Base-by-base conservation (phyloP, 2,113 vertebrate species). In the Podarcis raffonei region DNA sequence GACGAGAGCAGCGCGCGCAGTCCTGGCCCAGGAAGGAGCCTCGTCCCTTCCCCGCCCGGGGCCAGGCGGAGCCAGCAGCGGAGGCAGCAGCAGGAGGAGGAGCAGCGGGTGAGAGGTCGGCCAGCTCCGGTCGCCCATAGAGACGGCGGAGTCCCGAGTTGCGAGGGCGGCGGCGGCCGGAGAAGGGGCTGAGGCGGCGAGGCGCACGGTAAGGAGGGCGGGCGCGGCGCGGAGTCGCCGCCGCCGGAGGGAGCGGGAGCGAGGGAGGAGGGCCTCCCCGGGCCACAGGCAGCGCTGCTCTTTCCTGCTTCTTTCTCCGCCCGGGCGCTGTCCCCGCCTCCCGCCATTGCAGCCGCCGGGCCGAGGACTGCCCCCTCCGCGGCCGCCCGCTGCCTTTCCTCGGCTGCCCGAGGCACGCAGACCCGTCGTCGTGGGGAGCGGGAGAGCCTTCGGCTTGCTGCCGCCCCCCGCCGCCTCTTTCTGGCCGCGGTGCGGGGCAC, bases 51-150 rank as follows among this genome's bases (percentile, higher is more conserved):
- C 92, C 93, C 32, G 89, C 90, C 87, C 80, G 69, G 80, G 75
- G 92, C 88, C 85, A 91, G 95, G 95, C 93, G 94, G 87, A 94
- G 85, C 91, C 53, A 35, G 20, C 20, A 2, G 32, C 39, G 0
- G 39, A 16, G 85, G 92, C 72, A 57, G 84, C 2, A 71, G 91
- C 74, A 0, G 93, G 53, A 0, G 65, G 71, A 35, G 85, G 68
- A 59, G 91, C 89, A 85, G 92, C 27, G 68, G 83, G 72, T 82
- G 88, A 90, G 93, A 94, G 90, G 91, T 89, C 85, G 1, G 25
- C 83, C 35, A 90, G 83, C 95, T 93, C 87, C 93, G 83, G 93
- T 94, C 94, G 87, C 95, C 94, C 89, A 79, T 94, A 90, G 95
- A 96, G 94, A 94, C 94, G 6, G 89, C 74, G 92, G 90, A 79